Conservation (phyloP, 2,113 vertebrate genomes). For the Damaliscus lunatus region DNA sequence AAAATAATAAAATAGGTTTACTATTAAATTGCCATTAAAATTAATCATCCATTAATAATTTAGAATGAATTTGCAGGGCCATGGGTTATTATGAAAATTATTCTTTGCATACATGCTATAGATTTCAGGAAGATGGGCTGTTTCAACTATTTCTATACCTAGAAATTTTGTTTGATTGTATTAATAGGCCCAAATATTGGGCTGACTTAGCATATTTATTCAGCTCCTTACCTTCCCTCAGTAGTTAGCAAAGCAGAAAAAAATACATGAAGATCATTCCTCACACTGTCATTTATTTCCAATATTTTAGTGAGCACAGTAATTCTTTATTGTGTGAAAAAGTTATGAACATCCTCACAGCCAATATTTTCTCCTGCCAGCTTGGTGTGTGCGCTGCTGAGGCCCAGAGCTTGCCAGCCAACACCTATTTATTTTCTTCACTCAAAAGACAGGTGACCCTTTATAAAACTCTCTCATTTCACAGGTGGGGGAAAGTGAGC, state of each 20-base stretch:
- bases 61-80: neutral
- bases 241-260: neutral
- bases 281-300: neutral
- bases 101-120: neutral
- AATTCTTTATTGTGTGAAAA: neutral
- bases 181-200: neutral
- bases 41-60: neutral
- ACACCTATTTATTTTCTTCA: neutral
- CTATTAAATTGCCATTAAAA: neutral
- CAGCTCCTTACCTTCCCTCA: neutral
- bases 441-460: conserved; percentile 8
- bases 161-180: neutral
- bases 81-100: neutral
- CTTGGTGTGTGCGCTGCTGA: neutral
- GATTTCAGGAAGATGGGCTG: neutral
- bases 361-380: neutral
- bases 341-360: neutral
- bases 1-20: neutral
- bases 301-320: neutral
- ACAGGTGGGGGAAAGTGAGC: neutral
- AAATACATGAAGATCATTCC: neutral
- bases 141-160: neutral
- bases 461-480: neutral
- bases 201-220: neutral
- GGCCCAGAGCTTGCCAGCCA: neutral